These are phyloP conservation scores for Rhynchonycteris naso DNA, from an alignment of 2,797 vertebrate species.

Conservation along the genomic window DNA sequence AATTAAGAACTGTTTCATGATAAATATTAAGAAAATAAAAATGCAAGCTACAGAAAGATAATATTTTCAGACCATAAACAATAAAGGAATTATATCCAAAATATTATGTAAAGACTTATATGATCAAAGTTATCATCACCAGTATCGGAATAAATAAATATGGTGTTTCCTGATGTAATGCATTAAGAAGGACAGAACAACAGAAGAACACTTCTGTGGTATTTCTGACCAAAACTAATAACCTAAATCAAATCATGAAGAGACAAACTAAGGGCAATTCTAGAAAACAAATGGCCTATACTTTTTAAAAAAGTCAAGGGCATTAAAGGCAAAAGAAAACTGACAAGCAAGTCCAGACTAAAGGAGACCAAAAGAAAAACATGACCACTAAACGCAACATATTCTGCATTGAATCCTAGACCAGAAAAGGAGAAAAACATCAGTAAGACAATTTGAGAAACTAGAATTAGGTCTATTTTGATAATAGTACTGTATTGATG, in stretches of 20 bases:
- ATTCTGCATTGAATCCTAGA: background rate
- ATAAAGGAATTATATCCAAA: background rate
- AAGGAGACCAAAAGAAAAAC: background rate
- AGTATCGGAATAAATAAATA: background rate
- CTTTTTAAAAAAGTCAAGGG: background rate
- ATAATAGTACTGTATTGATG: background rate
- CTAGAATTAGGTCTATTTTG: background rate
- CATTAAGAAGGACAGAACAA: background rate
- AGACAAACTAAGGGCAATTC: background rate
- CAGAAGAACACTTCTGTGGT: background rate
- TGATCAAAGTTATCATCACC: background rate
- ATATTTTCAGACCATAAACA: background rate
- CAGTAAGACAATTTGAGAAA: background rate
- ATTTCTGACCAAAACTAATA: background rate
- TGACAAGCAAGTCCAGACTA: conserved; percentile 1
- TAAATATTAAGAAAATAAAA: background rate
- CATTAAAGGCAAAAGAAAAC: background rate
- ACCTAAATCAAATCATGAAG: background rate
- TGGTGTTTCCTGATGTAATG: background rate
- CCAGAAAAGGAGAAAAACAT: background rate
- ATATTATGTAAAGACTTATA: background rate
- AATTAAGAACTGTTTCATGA: background rate
- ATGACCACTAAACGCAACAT: background rate
- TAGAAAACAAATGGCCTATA: background rate
- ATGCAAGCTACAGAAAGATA: background rate